phyloP scores from a whole-genome alignment of 2,797 vertebrate genomes.

The Novumbra hubbsi region DNA sequence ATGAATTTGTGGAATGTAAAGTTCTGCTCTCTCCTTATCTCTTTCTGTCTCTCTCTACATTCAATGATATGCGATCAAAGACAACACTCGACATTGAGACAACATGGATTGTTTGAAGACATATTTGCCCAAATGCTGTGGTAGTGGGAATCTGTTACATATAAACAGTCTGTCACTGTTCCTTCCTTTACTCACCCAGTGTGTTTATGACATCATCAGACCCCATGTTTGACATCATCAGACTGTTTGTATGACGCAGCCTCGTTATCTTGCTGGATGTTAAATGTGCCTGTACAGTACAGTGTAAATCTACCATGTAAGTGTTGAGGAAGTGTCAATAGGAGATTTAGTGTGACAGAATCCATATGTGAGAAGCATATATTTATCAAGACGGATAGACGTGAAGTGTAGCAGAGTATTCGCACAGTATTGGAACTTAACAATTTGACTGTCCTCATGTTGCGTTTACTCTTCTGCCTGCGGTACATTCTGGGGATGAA shows the following conservation, averaged over 20 bases:
- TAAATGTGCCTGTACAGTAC: constrained; percentile 72
- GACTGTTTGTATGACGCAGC: constrained; percentile 66
- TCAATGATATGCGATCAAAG: constrained; percentile 47
- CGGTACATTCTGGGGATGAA: constrained; percentile 70
- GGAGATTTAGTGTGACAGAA: constrained; percentile 43
- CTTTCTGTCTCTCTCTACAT: constrained; percentile 25
- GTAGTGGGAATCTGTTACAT: constrained; percentile 53
- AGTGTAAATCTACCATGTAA: constrained; percentile 62
- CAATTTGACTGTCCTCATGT: constrained; percentile 74
- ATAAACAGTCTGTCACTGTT: background rate
- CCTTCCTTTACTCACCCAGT: constrained; percentile 54
- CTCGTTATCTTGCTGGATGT: constrained; percentile 60
- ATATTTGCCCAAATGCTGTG: constrained; percentile 70
- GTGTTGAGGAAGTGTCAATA: constrained; percentile 49
- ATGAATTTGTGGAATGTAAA: constrained; percentile 51
- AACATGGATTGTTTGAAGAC: constrained; percentile 56
- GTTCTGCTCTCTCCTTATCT: background rate
- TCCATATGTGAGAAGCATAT: constrained; percentile 53
- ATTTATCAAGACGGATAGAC: constrained; percentile 51
- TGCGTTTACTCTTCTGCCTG: constrained; percentile 84
- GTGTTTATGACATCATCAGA: constrained; percentile 6
- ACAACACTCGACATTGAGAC: constrained; percentile 57
- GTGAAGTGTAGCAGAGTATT: constrained; percentile 69
- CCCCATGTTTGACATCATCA: no score
- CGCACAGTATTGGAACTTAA: constrained; percentile 38